Base-by-base conservation (phyloP, 1,140 invertebrate species). In the Orchestia grillus region DNA sequence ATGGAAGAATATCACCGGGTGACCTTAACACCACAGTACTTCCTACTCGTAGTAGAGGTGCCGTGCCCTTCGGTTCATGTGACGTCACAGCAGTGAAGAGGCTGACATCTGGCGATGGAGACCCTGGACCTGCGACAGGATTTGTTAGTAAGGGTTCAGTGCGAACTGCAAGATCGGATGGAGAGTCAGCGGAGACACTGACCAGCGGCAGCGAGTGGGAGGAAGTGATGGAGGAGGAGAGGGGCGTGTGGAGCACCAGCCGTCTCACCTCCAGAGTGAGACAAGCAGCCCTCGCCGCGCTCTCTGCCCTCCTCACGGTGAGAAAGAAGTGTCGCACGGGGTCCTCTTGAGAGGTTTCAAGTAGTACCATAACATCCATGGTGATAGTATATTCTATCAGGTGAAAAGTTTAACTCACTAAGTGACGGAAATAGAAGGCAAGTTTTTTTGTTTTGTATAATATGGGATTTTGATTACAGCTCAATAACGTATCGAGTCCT, bases 281-380 rank as follows among this genome's bases (percentile, higher is more conserved):
- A 43, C 41, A 45, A 44, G 88, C 45, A 40, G 88, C 88, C 23
- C 42, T 88, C 0, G 44, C 44, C 11, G 44, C n/a, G 6, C 8
- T 96, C 57, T 77, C 57, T 87, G 42, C 44, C 28, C 62, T 96
- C n/a, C 16, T 96, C 57, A 88, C 88, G 88, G 88, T 90, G 41
- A 90, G 88, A 77, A 3, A 77, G 28, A 36, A 77, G 36, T 77
- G 28, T 19, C 11, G 28, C 11, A 36, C 62, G 28, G 62, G 36
- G 47, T 53, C 47, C 6, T 8, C 19, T 53, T 53, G 19, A 53
- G 19, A 8, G 47, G 47, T 53, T n/a, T n/a, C n/a, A n/a, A n/a
- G n/a, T n/a, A n/a, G n/a, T n/a, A n/a, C n/a, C n/a, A n/a, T n/a
- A n/a, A n/a, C n/a, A n/a, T n/a, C n/a, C n/a, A n/a, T n/a, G n/a